Evolutionary conservation across 2,888 invertebrate species (phyloP).

Genomic region (Limnephilus lunatus): DNA sequence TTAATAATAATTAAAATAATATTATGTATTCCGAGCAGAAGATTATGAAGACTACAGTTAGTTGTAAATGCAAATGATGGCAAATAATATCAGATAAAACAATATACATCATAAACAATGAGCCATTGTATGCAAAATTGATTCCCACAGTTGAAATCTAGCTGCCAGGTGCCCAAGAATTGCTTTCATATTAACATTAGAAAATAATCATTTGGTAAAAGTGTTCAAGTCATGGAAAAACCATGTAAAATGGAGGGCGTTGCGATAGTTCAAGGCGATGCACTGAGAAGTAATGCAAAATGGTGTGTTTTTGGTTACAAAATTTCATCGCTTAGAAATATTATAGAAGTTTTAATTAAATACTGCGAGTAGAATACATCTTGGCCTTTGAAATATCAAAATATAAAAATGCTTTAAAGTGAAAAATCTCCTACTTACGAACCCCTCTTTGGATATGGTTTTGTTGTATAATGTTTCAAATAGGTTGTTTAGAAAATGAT

Average conservation of each 20-base stretch:
- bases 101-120: constrained; percentile 64
- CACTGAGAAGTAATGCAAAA: too few species aligned
- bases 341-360: too few species aligned
- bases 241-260: background rate
- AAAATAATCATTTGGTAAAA: background rate
- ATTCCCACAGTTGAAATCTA: constrained; percentile 24
- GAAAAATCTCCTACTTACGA: too few species aligned
- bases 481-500: too few species aligned
- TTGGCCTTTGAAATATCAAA: too few species aligned
- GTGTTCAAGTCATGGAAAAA: background rate
- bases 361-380: too few species aligned
- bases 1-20: background rate
- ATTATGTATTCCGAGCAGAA: constrained; percentile 13
- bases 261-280: too few species aligned
- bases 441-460: too few species aligned
- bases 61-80: constrained; percentile 50
- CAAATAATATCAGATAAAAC: constrained; percentile 29
- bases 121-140: constrained; percentile 24
- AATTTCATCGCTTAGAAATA: too few species aligned
- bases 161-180: background rate
- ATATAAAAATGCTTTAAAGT: too few species aligned
- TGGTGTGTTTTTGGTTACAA: too few species aligned
- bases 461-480: too few species aligned
- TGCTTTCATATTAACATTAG: constrained; percentile 27
- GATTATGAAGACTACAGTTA: constrained; percentile 44